Conservation (phyloP, 2,888 invertebrate genomes). For the Volucella zonaria region DNA sequence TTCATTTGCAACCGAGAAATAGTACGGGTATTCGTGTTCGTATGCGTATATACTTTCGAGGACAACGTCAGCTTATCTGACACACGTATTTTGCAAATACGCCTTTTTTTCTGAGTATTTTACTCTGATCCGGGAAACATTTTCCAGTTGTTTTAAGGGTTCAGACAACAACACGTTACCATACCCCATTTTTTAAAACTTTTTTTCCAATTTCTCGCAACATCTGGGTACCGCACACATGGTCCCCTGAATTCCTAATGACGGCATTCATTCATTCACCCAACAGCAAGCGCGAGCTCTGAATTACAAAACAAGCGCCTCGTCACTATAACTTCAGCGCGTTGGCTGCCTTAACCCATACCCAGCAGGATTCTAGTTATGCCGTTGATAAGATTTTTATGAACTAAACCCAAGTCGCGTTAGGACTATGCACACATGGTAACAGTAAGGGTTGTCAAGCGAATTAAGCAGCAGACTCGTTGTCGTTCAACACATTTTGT, state of each 20-base stretch:
- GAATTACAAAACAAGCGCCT: slow-evolving; percentile 39
- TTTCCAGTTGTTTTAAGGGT: slow-evolving; percentile 42
- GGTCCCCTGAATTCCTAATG: slow-evolving; percentile 49
- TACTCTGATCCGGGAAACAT: slow-evolving; percentile 42
- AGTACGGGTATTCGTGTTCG: neutral
- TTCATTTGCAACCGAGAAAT: slow-evolving; percentile 26
- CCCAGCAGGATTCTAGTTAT: slow-evolving; percentile 21
- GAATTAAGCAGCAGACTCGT: neutral
- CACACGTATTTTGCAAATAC: slow-evolving; percentile 32
- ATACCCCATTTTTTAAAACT: neutral
- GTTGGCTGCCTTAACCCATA: slow-evolving; percentile 3
- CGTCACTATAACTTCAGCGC: slow-evolving; percentile 9
- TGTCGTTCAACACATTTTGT: neutral
- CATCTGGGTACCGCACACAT: slow-evolving; percentile 44
- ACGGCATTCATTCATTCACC: slow-evolving; percentile 43
- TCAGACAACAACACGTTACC: slow-evolving; percentile 22
- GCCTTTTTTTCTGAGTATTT: slow-evolving; percentile 35
- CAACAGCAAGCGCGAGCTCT: slow-evolving; percentile 35
- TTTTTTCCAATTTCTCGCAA: slow-evolving; percentile 22
- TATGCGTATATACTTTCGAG: neutral
- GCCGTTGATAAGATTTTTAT: slow-evolving; percentile 38
- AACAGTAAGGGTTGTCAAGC: slow-evolving; percentile 1
- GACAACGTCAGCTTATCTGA: slow-evolving; percentile 36
- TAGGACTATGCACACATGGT: neutral
- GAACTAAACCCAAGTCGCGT: slow-evolving; percentile 6